Evolutionary conservation across 2,113 vertebrate genomes (phyloP).

Genomic region (Ornithorhynchus anatinus): DNA sequence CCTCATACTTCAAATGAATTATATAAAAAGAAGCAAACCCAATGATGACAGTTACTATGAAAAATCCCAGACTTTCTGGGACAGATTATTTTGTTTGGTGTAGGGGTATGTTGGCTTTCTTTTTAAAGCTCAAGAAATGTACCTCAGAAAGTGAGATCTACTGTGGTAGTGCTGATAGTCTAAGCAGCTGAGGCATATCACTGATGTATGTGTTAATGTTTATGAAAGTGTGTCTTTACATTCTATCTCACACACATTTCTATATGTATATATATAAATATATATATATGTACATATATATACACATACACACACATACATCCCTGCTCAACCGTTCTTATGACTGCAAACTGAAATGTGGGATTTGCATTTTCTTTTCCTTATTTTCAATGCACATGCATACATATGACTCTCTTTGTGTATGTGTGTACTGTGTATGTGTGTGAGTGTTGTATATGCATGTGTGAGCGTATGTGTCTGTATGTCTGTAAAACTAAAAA

Average conservation of each 20-base stretch:
- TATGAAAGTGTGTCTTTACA: too few relatives aligned
- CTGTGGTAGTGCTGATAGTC: slow-evolving; percentile 55
- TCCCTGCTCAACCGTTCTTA: slow-evolving; percentile 58
- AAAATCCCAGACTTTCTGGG: slow-evolving; percentile 51
- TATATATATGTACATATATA: too few relatives aligned
- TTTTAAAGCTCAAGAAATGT: slow-evolving; percentile 52
- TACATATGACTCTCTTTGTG: slow-evolving; percentile 63
- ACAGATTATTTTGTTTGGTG: slow-evolving; percentile 52
- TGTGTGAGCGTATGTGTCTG: slow-evolving; percentile 67
- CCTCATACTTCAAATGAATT: slow-evolving; percentile 54
- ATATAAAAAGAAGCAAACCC: slow-evolving; percentile 27
- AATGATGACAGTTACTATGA: slow-evolving; percentile 48
- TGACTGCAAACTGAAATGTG: slow-evolving; percentile 66
- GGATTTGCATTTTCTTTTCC: slow-evolving; percentile 61
- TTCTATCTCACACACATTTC: too few relatives aligned
- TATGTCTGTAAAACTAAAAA: slow-evolving; percentile 69
- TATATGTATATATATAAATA: too few relatives aligned
- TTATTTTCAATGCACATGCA: slow-evolving; percentile 61
- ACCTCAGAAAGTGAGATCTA: slow-evolving; percentile 42
- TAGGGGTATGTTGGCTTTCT: too few relatives aligned
- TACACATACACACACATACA: slow-evolving; percentile 4
- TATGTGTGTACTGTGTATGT: slow-evolving; percentile 68
- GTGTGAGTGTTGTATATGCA: slow-evolving; percentile 78
- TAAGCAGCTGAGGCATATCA: slow-evolving; percentile 56
- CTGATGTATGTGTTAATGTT: too few relatives aligned